Evolutionary conservation across 1,140 invertebrate genomes (phyloP), one percentile per base, ranked within the genome.

Genomic region (Drosophila pseudoananassae): DNA sequence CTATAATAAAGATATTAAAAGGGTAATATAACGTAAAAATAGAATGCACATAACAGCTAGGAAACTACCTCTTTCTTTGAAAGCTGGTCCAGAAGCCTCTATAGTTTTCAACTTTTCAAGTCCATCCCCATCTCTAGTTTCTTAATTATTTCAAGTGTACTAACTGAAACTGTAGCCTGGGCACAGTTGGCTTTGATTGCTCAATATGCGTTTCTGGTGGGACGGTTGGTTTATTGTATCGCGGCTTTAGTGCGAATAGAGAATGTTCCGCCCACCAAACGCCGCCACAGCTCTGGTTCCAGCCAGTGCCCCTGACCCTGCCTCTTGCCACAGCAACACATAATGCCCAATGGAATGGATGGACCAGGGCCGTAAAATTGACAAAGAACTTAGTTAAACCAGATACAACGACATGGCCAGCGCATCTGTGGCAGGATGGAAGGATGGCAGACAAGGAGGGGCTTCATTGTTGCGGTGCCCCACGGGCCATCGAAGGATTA

Each of bases 111-210:
- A 6, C 5, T 38, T 51, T 31, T 9, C 3, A 14, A 14, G 12
- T n/a, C n/a, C 3, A 12, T n/a, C 12, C 38, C n/a, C 3, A 7
- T 8, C 12, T 15, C 3, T 10, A 51, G 4, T n/a, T 9, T 27
- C 10, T 49, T 14, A 47, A 47, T 29, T 25, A 12, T 40, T 8
- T 2, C 43, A 40, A 46, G 23, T 64, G 51, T 17, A 40, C 27
- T 8, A 23, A 25, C 40, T 61, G 63, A n/a, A 33, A 5, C 50
- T 52, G 50, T 20, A 52, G 71, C 58, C 36, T 45, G 71, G 64
- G 66, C 82, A 71, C 82, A 87, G 78, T 88, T 87, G 82, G 82
- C 71, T 88, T 88, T 87, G 82, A 87, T 87, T 87, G 82, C 83
- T 88, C 82, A 88, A 88, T 87, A 80, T 80, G 80, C 51, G 73